These are phyloP conservation scores for Gymnothorax javanicus DNA, from an alignment of 2,797 vertebrate genomes.

Conservation along the genomic window DNA sequence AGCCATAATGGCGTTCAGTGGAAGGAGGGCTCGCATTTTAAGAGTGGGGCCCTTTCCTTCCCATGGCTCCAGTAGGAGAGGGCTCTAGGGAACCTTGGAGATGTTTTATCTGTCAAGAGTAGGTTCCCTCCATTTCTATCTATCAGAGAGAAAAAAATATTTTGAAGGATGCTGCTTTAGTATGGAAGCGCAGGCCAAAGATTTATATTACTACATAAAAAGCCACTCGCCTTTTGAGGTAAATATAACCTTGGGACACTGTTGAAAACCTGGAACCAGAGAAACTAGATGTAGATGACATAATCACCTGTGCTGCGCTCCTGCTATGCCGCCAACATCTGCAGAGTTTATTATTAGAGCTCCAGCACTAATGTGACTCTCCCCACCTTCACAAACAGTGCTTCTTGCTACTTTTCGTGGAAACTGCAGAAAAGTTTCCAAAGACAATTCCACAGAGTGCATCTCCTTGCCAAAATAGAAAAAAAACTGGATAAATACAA, in stretches of 20 bases:
- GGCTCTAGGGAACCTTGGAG: neutral
- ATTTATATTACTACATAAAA: constrained; percentile 27
- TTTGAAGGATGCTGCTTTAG: constrained; percentile 10
- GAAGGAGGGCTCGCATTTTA: constrained; percentile 4
- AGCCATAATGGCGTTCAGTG: neutral
- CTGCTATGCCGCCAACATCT: constrained; percentile 57
- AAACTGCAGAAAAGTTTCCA: neutral
- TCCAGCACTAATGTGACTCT: neutral
- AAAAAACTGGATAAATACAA: neutral
- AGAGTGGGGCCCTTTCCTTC: neutral
- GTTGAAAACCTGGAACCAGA: constrained; percentile 39
- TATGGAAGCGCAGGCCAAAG: neutral
- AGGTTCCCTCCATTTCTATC: neutral
- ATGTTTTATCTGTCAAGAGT: constrained; percentile 9
- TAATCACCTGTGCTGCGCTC: constrained; percentile 66
- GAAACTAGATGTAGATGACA: constrained; percentile 60
- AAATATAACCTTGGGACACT: constrained; percentile 30
- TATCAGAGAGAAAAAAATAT: neutral
- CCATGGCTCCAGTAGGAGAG: neutral
- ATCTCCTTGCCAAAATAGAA: constrained; percentile 2
- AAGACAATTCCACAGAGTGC: constrained; percentile 6
- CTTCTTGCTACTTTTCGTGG: neutral
- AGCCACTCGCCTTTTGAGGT: constrained; percentile 17
- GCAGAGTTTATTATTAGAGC: constrained; percentile 51
- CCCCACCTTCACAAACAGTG: neutral